Evolutionary conservation across 92 coral and sea anemone species (phyloP).

Genomic region (Palythoa caribaeorum): DNA sequence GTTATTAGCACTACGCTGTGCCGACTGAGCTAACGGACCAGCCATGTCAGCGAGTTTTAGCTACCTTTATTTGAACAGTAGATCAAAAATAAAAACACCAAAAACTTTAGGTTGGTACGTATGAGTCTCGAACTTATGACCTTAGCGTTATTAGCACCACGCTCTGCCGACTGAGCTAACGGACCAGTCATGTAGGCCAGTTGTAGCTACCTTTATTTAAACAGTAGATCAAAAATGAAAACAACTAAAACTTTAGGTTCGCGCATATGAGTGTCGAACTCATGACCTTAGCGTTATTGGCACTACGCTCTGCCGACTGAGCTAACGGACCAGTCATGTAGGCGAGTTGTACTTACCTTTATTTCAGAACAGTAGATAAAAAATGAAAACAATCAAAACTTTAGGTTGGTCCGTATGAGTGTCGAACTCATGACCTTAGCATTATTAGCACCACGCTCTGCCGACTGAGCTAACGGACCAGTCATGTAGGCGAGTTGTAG

Average conservation of each 20-base stretch:
- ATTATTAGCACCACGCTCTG: slow-evolving; percentile 89
- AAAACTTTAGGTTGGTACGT: slow-evolving; percentile 63
- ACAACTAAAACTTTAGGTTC: too few relatives aligned
- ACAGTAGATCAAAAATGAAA: too few relatives aligned
- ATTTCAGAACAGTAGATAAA: too few relatives aligned
- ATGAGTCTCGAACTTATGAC: slow-evolving; percentile 81
- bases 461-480: slow-evolving; percentile 94
- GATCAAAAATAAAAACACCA: too few relatives aligned
- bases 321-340: slow-evolving; percentile 95
- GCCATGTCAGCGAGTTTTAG: too few relatives aligned
- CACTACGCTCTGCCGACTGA: slow-evolving; percentile 93
- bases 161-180: slow-evolving; percentile 93
- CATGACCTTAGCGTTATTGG: slow-evolving; percentile 89
- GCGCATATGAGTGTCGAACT: slow-evolving; percentile 82
- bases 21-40: slow-evolving; percentile 94
- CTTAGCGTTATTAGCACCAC: slow-evolving; percentile 87
- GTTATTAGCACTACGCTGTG: slow-evolving; percentile 89
- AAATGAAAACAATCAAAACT: too few relatives aligned
- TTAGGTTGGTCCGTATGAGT: slow-evolving; percentile 91
- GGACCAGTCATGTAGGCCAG: slow-evolving; percentile 71
- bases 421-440: slow-evolving; percentile 86
- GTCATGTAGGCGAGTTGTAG: too few relatives aligned
- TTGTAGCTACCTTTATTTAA: too few relatives aligned
- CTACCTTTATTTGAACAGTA: too few relatives aligned
- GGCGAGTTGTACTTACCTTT: too few relatives aligned